Base-by-base conservation (phyloP, 2,888 invertebrate genomes). In the Drosophila barbarae region DNA sequence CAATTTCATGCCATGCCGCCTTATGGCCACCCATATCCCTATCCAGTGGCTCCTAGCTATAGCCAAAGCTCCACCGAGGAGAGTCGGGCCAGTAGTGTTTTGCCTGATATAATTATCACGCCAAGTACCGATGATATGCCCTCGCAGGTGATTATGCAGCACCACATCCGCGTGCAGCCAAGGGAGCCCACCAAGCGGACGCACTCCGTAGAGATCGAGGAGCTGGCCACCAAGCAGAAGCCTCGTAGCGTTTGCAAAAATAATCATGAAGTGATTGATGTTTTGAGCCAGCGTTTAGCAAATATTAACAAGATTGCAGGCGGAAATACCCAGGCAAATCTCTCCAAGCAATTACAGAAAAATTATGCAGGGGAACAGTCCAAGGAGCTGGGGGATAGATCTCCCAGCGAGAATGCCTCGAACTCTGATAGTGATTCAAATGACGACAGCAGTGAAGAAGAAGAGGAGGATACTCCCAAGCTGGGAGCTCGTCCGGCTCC, bases 31-130 rank as follows among this genome's bases (percentile, higher is more conserved):
- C 71, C 68, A 4, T 68, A 70, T 12, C 71, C 77, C 8, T 85
- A 86, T 68, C 81, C 83, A 12, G 84, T 81, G 30, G 78, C 76
- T 5, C 84, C 86, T 4, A 86, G 78, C 58, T 83, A 75, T 34
- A 85, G 77, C 58, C 85, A 83, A 64, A 77, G 79, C 39, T 79
- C 86, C 18, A 63, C 66, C 5, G 77, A 81, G 23, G 76, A 81
- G 30, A 87, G 84, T 71, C 79, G 81, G 21, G 79, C 85, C n/a
- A 86, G 87, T 53, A 88, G 87, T 50, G 80, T 87, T 0, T 66
- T 88, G 12, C 89, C 88, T 34, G 87, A 88, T 66, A 89, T 89
- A 36, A 88, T 89, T 30, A 87, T 88, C 28, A 89, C 88, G 0
- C 88, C 86, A 23, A 87, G 86, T 71, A 83, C 85, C 34, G 87